Evolutionary conservation across 2,888 invertebrate genomes (phyloP), one percentile per base, ranked within the genome.

Genomic region (Geophilus truncorum): DNA sequence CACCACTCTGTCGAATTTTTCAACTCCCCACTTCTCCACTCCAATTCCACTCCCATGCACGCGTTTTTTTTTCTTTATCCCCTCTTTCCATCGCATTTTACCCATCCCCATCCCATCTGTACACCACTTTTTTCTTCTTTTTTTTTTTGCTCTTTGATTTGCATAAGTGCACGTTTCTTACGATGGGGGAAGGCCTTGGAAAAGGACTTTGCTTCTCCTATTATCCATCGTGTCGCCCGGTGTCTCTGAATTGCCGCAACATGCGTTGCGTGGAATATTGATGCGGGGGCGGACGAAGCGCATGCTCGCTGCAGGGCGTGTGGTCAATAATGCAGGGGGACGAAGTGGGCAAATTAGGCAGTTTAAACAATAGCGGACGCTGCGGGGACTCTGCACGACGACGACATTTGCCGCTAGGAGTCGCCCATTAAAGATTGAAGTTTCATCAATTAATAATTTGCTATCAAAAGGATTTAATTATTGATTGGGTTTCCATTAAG

Each of bases 51-150:
- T n/a, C n/a, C n/a, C n/a, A n/a, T n/a, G n/a, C 40, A 12, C 40
- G n/a, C 80, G 82, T 83, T 76, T 79, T 80, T 81, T 80, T 80
- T 51, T 80, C 81, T 82, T 80, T 77, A 28, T 75, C 75, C 75
- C 81, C 79, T 81, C 80, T 77, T 57, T 78, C 76, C 51, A 80
- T 81, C 79, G 79, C 62, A 77, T 62, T 81, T 81, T n/a, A n/a
- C n/a, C n/a, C n/a, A n/a, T n/a, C n/a, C n/a, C n/a, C n/a, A n/a
- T n/a, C 80, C 79, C 77, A 80, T 81, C 83, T 78, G 79, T 28
- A 78, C 81, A 51, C 76, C 81, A 82, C 70, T 81, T 82, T 81
- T 83, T 82, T 81, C 82, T 81, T 77, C 75, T 79, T 79, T 51
- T 75, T 80, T 75, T 51, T 79, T 75, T 76, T 78, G 76, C 51